These are phyloP conservation scores for Trileptium ribeirensis DNA, from an alignment of 2,888 invertebrate genomes.

Conservation along the genomic window DNA sequence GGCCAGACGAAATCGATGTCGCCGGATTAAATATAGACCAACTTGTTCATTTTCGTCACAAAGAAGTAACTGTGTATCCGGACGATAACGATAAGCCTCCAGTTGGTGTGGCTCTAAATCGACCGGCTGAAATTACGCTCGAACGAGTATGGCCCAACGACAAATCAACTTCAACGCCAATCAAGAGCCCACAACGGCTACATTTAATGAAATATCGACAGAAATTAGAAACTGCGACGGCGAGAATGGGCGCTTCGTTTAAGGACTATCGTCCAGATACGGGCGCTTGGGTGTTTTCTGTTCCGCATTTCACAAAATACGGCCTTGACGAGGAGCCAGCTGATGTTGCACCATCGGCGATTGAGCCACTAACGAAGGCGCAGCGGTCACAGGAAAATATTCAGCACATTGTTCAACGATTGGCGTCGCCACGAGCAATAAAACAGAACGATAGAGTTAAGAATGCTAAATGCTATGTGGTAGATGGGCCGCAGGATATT, in stretches of 20 bases:
- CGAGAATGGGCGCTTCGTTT: conserved; percentile 79
- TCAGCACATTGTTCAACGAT: not conserved
- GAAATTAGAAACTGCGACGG: conserved; percentile 72
- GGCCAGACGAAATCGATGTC: conserved; percentile 53
- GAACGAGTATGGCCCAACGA: conserved; percentile 90
- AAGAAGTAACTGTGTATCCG: conserved; percentile 90
- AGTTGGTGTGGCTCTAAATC: conserved; percentile 67
- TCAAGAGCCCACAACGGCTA: conserved; percentile 68
- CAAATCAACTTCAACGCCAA: conserved; percentile 68
- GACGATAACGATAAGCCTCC: conserved; percentile 79
- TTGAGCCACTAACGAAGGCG: not conserved
- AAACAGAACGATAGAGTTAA: no score
- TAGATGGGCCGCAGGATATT: no score
- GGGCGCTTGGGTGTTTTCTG: conserved; percentile 81
- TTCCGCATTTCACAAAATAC: conserved; percentile 56
- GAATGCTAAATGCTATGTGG: no score
- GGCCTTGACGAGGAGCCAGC: conserved; percentile 53
- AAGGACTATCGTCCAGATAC: conserved; percentile 88
- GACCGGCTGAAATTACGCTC: conserved; percentile 71
- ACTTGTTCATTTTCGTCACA: conserved; percentile 78
- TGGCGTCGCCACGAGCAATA: no score
- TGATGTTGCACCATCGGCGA: conserved; percentile 30
- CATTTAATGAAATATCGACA: conserved; percentile 74
- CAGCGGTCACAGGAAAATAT: not conserved
- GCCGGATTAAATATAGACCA: conserved; percentile 47